Conservation (phyloP, 2,113 vertebrate genomes). For the Hypanus sabinus region DNA sequence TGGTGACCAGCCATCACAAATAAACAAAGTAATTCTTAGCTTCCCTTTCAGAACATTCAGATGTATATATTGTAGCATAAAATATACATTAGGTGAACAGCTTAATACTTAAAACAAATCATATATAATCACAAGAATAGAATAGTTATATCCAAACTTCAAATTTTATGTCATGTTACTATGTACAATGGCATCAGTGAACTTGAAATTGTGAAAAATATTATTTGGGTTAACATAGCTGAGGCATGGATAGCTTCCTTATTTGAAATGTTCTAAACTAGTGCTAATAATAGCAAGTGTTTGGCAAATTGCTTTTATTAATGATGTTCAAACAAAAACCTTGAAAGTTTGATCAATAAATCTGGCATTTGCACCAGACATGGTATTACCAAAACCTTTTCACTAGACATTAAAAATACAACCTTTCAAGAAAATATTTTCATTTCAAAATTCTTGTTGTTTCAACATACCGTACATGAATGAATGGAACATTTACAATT, state of each 20-base stretch:
- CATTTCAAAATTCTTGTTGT: neutral
- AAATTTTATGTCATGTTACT: neutral
- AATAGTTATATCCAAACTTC: neutral
- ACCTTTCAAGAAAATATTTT: neutral
- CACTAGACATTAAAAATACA: too few species aligned
- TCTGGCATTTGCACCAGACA: too few species aligned
- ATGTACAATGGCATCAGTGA: too few species aligned
- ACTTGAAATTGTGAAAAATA: too few species aligned
- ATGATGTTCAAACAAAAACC: too few species aligned
- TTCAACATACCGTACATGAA: constrained; percentile 72
- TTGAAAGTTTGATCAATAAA: too few species aligned
- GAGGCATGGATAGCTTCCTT: too few species aligned
- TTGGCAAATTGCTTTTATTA: too few species aligned
- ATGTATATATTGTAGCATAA: neutral
- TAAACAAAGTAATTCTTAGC: neutral
- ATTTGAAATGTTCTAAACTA: too few species aligned
- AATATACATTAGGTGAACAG: neutral
- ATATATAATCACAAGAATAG: neutral
- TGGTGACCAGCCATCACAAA: neutral
- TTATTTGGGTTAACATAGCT: too few species aligned
- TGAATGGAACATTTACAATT: constrained; percentile 80
- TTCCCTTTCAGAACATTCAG: neutral
- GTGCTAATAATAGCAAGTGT: too few species aligned
- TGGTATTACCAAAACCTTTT: too few species aligned
- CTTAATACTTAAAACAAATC: neutral